Evolutionary conservation across 1,140 invertebrate species (phyloP).

Genomic region (Coelopa frigida): DNA sequence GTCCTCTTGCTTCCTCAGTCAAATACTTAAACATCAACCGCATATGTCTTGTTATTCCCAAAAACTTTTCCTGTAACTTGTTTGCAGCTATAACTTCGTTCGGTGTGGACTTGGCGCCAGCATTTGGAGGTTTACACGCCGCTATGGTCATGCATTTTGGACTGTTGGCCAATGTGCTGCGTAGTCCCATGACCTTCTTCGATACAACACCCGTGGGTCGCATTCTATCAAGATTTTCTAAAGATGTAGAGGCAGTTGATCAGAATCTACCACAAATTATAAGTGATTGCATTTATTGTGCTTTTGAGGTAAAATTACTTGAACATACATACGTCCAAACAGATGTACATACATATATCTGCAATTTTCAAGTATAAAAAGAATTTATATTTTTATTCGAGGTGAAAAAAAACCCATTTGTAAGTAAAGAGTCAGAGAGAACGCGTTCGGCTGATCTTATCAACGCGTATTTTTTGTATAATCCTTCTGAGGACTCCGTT

Average conservation of each 20-base stretch:
- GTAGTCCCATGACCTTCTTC: slow-evolving; percentile 72
- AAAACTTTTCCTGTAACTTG: slow-evolving; percentile 3
- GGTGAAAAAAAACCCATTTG: no score
- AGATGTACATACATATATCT: slow-evolving; percentile 55
- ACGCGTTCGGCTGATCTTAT: no score
- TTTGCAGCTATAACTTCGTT: slow-evolving; percentile 58
- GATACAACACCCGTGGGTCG: slow-evolving; percentile 82
- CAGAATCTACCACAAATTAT: slow-evolving; percentile 62
- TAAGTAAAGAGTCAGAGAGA: no score
- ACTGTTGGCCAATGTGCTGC: slow-evolving; percentile 69
- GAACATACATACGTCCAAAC: no score
- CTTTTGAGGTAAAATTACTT: slow-evolving; percentile 62
- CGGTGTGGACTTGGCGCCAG: slow-evolving; percentile 62
- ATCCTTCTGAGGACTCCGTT: no score
- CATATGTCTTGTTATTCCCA: background rate
- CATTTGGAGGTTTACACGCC: slow-evolving; percentile 65
- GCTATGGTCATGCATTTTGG: slow-evolving; percentile 65
- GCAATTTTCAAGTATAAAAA: no score
- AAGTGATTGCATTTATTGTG: slow-evolving; percentile 67
- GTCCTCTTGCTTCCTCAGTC: no score
- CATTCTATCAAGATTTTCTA: slow-evolving; percentile 80
- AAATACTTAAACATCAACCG: no score
- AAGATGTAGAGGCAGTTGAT: slow-evolving; percentile 69
- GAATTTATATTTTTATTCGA: no score
- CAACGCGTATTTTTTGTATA: no score